Evolutionary conservation across 2,888 invertebrate genomes (phyloP), one percentile per base, ranked within the genome.

Genomic region (Metellina segmentata): DNA sequence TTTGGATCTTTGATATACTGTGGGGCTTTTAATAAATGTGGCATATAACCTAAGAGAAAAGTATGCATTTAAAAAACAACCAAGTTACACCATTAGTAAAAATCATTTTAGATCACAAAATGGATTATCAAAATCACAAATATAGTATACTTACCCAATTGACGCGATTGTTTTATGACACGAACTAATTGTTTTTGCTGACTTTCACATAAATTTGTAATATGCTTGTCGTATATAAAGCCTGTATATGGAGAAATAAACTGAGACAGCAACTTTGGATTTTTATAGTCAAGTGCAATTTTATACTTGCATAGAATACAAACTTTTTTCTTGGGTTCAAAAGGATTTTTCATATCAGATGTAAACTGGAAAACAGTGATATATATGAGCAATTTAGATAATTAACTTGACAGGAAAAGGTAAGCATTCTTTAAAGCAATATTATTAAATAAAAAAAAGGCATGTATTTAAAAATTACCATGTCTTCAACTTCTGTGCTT

Each of bases 241-340:
- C 99, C 99, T 0, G 99, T 99, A 94, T 97, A 98, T 0, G 98
- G 97, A 61, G 99, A 99, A 94, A 99, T 97, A 95, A 99, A 99
- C 95, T 99, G 99, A 0, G 98, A 98, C 7, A 99, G 95, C 6
- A 99, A 95, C 94, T 98, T 96, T 0, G 97, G 96, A 95, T 99
- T 99, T 95, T 99, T 99, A 94, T 98, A 99, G 95, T 98, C 96
- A 0, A 98, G 97, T 0, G 96, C 96, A n/a, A 99, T 97, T 61
- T 97, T 96, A 92, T 97, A 95, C 95, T 97, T 96, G 95, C 99
- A 99, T 11, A 99, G 95, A 93, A 99, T 96, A 94, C 99, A 99
- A 93, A 96, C 95, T 48, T 95, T 95, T 92, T 95, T 96, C 93
- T 97, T 97, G 94, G 97, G 97, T 94, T 96, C 96, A 94, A 96